phyloP scores from a whole-genome alignment of 2,113 vertebrate genomes.

The Microtus montanus region DNA sequence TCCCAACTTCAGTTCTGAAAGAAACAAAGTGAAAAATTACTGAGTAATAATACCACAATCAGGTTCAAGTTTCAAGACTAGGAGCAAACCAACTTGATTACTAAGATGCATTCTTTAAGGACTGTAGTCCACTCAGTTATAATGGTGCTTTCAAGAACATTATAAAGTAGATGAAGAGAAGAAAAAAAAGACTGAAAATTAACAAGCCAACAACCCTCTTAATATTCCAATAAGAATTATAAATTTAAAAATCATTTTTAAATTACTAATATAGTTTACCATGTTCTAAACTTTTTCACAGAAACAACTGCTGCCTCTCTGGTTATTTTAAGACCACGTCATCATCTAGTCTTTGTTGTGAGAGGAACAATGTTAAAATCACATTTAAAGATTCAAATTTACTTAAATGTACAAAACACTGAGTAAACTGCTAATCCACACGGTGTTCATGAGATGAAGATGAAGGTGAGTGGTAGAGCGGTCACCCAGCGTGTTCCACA shows the following conservation, averaged over 20 bases:
- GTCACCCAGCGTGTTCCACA: neutral
- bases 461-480: neutral
- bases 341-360: slow-evolving; percentile 17
- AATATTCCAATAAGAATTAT: slow-evolving; percentile 34
- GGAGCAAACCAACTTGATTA: neutral
- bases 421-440: slow-evolving; percentile 1
- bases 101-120: slow-evolving; percentile 53
- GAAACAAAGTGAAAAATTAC: slow-evolving; percentile 74
- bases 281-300: neutral
- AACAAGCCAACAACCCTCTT: neutral
- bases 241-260: neutral
- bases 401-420: slow-evolving; percentile 34
- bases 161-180: neutral
- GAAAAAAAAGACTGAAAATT: neutral
- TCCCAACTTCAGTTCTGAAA: slow-evolving; percentile 96
- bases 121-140: slow-evolving; percentile 27
- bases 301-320: neutral
- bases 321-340: slow-evolving; percentile 21
- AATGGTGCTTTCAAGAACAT: neutral
- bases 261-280: neutral
- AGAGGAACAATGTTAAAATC: neutral
- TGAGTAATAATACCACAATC: slow-evolving; percentile 28
- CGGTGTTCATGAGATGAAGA: too few relatives aligned
- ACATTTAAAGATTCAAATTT: slow-evolving; percentile 21
- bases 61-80: slow-evolving; percentile 47